phyloP scores from a whole-genome alignment of 2,888 invertebrate genomes.

The Dichetophora obliterata region DNA sequence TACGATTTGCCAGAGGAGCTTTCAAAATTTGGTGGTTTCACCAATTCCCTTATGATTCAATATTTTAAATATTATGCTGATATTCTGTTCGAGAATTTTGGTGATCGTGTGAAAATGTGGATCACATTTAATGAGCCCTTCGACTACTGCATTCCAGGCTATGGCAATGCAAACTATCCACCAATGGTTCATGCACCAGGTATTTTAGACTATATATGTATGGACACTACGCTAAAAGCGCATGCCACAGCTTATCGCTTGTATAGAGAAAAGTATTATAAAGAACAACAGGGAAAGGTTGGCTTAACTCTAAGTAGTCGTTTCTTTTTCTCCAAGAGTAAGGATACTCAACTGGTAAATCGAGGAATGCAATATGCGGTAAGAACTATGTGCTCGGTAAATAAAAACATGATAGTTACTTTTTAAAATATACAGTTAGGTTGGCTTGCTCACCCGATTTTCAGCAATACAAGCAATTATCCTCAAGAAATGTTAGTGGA shows the following conservation, averaged over 20 bases:
- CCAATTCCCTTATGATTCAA: conserved; percentile 68
- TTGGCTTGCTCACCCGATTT: conserved; percentile 65
- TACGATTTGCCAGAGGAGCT: conserved; percentile 73
- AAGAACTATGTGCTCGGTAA: conserved; percentile 20
- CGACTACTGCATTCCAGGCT: conserved; percentile 64
- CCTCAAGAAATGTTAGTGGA: conserved; percentile 60
- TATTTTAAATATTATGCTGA: conserved; percentile 72
- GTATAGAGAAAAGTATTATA: conserved; percentile 68
- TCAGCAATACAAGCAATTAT: conserved; percentile 60
- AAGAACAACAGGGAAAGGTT: conserved; percentile 59
- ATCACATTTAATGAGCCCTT: conserved; percentile 53
- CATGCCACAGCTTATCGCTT: conserved; percentile 72
- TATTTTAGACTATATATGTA: conserved; percentile 71
- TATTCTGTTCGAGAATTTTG: conserved; percentile 69
- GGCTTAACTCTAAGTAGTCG: conserved; percentile 58
- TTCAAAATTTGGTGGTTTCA: conserved; percentile 73
- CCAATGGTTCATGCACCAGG: conserved; percentile 69
- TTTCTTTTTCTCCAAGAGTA: conserved; percentile 54
- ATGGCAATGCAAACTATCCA: conserved; percentile 66
- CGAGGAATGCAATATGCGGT: conserved; percentile 59
- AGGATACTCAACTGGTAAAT: conserved; percentile 52
- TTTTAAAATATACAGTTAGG: conserved; percentile 58
- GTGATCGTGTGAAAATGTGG: conserved; percentile 68
- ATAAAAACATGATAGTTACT: background rate
- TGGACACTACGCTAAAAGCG: conserved; percentile 71